Conservation (phyloP, 2,888 invertebrate species). For the Leistus spinibarbis region DNA sequence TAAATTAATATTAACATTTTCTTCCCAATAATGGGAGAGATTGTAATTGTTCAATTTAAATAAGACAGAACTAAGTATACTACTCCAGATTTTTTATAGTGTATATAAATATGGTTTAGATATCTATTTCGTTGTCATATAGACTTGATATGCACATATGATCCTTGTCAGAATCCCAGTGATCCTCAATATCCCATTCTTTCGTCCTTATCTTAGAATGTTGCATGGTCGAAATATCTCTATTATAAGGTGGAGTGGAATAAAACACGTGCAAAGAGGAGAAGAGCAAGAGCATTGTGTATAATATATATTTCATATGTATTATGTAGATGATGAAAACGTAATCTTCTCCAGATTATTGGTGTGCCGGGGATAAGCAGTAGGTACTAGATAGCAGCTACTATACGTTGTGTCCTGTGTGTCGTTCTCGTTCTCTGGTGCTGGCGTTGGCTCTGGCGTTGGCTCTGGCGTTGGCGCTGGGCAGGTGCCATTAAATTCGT, state of each 20-base stretch:
- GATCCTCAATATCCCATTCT: background rate
- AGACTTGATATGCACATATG: background rate
- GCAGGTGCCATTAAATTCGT: slow-evolving; percentile 49
- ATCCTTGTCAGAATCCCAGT: background rate
- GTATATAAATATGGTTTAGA: too few relatives aligned
- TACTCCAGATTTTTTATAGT: too few relatives aligned
- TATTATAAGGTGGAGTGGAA: background rate
- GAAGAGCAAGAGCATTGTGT: background rate
- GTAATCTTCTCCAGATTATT: slow-evolving; percentile 54
- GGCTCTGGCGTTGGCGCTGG: slow-evolving; percentile 6
- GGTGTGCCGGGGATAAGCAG: slow-evolving; percentile 36
- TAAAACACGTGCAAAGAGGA: background rate
- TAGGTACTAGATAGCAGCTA: slow-evolving; percentile 43
- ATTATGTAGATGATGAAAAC: slow-evolving; percentile 53
- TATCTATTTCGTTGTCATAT: background rate
- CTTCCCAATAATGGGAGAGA: too few relatives aligned
- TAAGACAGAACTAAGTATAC: too few relatives aligned
- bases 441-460: slow-evolving; percentile 1
- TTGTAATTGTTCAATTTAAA: too few relatives aligned
- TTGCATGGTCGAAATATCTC: background rate
- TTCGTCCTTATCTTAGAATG: background rate
- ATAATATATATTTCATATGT: slow-evolving; percentile 38
- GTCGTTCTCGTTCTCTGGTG: slow-evolving; percentile 41
- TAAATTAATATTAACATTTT: too few relatives aligned
- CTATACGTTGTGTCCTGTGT: background rate